Conservation (phyloP, 2,888 invertebrate genomes). For the Luperina nickerlii region DNA sequence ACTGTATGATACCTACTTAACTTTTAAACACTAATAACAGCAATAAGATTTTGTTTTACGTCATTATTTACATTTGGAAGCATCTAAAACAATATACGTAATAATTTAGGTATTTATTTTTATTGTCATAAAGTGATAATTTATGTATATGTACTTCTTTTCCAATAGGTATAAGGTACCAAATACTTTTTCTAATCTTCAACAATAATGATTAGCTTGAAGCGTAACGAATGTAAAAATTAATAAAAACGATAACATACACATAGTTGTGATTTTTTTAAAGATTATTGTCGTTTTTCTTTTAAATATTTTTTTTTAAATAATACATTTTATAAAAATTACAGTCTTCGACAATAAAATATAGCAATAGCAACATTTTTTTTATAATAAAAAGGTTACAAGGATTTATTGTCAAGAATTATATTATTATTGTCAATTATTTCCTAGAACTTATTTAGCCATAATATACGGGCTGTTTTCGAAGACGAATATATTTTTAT, state of each 20-base stretch:
- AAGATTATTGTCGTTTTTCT: slow-evolving; percentile 42
- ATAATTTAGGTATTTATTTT: slow-evolving; percentile 14
- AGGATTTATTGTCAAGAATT: slow-evolving; percentile 53
- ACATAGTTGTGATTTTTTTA: slow-evolving; percentile 9
- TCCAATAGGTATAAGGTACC: background rate
- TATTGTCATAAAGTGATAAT: slow-evolving; percentile 42
- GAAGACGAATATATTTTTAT: slow-evolving; percentile 38
- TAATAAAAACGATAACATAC: slow-evolving; percentile 40
- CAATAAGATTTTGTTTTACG: slow-evolving; percentile 28
- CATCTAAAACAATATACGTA: slow-evolving; percentile 30
- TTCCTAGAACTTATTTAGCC: slow-evolving; percentile 42
- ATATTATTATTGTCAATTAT: slow-evolving; percentile 58
- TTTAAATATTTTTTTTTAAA: slow-evolving; percentile 11
- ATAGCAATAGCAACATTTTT: slow-evolving; percentile 52
- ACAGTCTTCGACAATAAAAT: slow-evolving; percentile 59
- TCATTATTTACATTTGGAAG: slow-evolving; percentile 33
- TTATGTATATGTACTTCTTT: background rate
- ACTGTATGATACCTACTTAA: background rate
- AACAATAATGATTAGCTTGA: slow-evolving; percentile 31
- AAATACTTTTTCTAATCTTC: slow-evolving; percentile 13
- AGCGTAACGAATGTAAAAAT: slow-evolving; percentile 53
- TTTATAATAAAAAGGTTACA: slow-evolving; percentile 35
- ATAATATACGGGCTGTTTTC: slow-evolving; percentile 44
- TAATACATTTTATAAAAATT: slow-evolving; percentile 50
- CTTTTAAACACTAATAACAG: slow-evolving; percentile 37